These are phyloP conservation scores for Aspidiotus rigidus DNA, from an alignment of 2,888 invertebrate genomes.

Conservation along the genomic window DNA sequence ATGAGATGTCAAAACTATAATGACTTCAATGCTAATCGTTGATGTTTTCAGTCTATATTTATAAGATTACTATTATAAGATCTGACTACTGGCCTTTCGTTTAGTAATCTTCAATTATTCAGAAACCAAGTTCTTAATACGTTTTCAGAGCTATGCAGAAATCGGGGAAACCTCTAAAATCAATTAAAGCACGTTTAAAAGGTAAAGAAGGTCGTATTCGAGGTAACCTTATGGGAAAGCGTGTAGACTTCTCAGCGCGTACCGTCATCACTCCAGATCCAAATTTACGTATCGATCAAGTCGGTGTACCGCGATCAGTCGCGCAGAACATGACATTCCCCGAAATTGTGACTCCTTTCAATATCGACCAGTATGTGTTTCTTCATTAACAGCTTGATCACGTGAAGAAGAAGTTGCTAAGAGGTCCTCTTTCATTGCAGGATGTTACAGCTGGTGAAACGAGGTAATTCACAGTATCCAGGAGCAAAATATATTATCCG, in stretches of 20 bases:
- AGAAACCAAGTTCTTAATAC: not conserved
- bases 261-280: constrained; percentile 98
- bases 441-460: constrained; percentile 83
- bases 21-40: too few species aligned
- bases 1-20: too few species aligned
- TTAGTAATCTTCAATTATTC: too few species aligned
- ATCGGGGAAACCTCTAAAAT: constrained; percentile 95
- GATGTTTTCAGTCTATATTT: too few species aligned
- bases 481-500: constrained; percentile 98
- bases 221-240: constrained; percentile 99
- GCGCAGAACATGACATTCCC: constrained; percentile 99
- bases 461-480: constrained; percentile 97
- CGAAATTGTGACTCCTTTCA: constrained; percentile 97
- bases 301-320: constrained; percentile 92
- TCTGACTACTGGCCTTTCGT: not conserved
- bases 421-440: constrained; percentile 40
- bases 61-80: too few species aligned
- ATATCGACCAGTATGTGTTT: constrained; percentile 72
- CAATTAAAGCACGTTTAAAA: constrained; percentile 89
- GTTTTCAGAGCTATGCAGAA: constrained; percentile 84
- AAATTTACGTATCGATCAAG: constrained; percentile 85
- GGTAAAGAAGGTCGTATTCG: constrained; percentile 98
- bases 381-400: not conserved
- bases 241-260: constrained; percentile 98
- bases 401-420: not conserved